Percentiles rank a stretch among this genome's conserved stretches.
Evolutionary conservation across 92 coral and sea anemone species (phyloP).

Genomic region (Porites lobata): DNA sequence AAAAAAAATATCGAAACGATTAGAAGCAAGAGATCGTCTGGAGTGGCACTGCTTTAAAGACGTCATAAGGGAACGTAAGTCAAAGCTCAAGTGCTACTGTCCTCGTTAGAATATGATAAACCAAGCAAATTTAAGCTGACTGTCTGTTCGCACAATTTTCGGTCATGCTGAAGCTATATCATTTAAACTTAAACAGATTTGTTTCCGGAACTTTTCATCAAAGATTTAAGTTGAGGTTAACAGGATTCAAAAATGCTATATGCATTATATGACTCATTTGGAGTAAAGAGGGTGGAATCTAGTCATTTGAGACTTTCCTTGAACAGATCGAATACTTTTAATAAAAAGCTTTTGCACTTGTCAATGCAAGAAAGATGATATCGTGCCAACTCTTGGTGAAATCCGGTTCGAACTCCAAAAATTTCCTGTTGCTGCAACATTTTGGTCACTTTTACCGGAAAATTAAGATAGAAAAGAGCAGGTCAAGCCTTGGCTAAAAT

Average conservation of each 20-base stretch:
- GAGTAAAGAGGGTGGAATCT: background rate
- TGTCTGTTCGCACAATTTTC: background rate
- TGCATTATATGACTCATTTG: background rate
- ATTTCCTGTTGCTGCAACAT: too few relatives aligned
- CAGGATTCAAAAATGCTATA: background rate
- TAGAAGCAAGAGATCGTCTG: slow-evolving; percentile 82
- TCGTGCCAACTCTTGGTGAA: background rate
- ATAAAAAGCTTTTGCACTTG: too few relatives aligned
- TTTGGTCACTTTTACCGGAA: background rate
- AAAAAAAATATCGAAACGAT: slow-evolving; percentile 71
- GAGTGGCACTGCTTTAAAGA: slow-evolving; percentile 87
- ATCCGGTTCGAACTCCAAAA: background rate
- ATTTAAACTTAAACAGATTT: background rate
- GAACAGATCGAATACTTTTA: background rate
- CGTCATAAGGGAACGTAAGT: slow-evolving; percentile 96
- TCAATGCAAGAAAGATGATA: too few relatives aligned
- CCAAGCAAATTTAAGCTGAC: background rate
- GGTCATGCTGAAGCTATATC: background rate
- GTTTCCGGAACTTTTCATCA: background rate
- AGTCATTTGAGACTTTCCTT: too few relatives aligned
- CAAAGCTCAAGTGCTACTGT: background rate
- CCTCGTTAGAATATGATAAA: background rate
- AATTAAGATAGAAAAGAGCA: background rate
- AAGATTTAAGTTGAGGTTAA: background rate
- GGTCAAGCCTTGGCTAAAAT: background rate